Conservation (phyloP, 2,888 invertebrate genomes). For the Eutolmus rufibarbis region DNA sequence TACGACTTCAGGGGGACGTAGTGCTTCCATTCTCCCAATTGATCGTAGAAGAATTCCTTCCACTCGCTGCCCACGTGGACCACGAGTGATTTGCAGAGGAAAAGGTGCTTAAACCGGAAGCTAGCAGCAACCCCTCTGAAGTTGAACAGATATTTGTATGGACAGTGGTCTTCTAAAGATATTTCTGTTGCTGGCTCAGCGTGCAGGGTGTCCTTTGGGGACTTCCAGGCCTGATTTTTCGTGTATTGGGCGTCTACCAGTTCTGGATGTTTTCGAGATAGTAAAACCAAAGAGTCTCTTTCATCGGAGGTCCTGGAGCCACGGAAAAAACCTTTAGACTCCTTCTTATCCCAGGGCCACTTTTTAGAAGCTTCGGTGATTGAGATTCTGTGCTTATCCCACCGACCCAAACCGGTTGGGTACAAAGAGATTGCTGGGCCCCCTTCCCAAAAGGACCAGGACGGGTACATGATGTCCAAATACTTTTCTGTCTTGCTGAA, state of each 20-base stretch:
- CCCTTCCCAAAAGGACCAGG: conserved; percentile 98
- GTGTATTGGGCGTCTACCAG: conserved; percentile 93
- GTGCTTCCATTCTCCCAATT: conserved; percentile 93
- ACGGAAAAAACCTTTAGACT: conserved; percentile 80
- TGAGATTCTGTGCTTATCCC: conserved; percentile 83
- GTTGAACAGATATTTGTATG: conserved; percentile 93
- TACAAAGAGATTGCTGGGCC: conserved; percentile 95
- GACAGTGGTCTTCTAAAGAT: conserved; percentile 89
- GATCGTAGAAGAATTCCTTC: conserved; percentile 93
- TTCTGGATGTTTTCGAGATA: conserved; percentile 78
- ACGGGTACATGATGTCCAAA: conserved; percentile 92
- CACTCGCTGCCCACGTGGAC: conserved; percentile 95
- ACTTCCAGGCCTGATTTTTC: conserved; percentile 99
- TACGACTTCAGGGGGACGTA: conserved; percentile 84
- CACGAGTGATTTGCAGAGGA: conserved; percentile 89
- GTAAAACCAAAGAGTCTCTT: conserved; percentile 83
- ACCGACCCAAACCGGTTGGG: conserved; percentile 91
- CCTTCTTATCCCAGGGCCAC: conserved; percentile 80
- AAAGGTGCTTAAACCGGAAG: conserved; percentile 94
- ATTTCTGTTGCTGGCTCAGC: conserved; percentile 85
- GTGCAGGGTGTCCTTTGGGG: conserved; percentile 89
- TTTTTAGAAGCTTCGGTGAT: conserved; percentile 72
- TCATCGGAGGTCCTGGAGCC: conserved; percentile 94
- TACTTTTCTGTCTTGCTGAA: conserved; percentile 89
- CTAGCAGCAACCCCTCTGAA: conserved; percentile 97